phyloP scores from a whole-genome alignment of 2,888 invertebrate genomes.

The Eilema caniola region DNA sequence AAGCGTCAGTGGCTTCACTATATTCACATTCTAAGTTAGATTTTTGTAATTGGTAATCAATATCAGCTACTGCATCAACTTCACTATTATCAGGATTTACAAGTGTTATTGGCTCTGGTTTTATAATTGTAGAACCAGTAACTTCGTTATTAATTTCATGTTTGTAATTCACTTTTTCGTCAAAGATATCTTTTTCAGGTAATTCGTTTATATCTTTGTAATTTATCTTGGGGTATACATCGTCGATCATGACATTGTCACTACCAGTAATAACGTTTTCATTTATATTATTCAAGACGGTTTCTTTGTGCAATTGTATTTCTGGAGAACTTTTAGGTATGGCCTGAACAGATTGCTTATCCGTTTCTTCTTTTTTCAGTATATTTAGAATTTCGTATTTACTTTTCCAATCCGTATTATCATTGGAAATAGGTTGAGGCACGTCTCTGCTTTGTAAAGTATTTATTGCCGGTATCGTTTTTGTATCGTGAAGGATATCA shows the following conservation, averaged over 20 bases:
- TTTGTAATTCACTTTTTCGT: slow-evolving; percentile 27
- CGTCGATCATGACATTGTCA: slow-evolving; percentile 20
- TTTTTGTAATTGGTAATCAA: slow-evolving; percentile 34
- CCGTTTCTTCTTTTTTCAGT: slow-evolving; percentile 69
- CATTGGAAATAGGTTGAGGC: slow-evolving; percentile 39
- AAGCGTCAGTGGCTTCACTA: slow-evolving; percentile 17
- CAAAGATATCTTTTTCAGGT: slow-evolving; percentile 56
- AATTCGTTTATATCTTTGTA: slow-evolving; percentile 45
- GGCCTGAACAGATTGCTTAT: slow-evolving; percentile 30
- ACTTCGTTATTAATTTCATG: slow-evolving; percentile 5
- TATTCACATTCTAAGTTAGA: slow-evolving; percentile 29
- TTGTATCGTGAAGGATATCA: slow-evolving; percentile 17
- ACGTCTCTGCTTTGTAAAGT: neutral
- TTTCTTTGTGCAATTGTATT: slow-evolving; percentile 16
- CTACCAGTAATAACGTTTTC: slow-evolving; percentile 10
- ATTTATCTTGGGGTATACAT: slow-evolving; percentile 19
- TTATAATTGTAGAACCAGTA: neutral
- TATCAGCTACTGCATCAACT: slow-evolving; percentile 20
- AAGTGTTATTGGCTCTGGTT: slow-evolving; percentile 5
- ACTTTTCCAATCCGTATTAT: slow-evolving; percentile 75
- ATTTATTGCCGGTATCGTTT: slow-evolving; percentile 12
- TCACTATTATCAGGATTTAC: slow-evolving; percentile 7
- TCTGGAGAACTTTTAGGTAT: neutral
- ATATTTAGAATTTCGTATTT: slow-evolving; percentile 79
- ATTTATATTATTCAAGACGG: slow-evolving; percentile 11